Evolutionary conservation across 2,888 invertebrate genomes (phyloP), one percentile per base, ranked within the genome.

Genomic region (Desoria tigrina): DNA sequence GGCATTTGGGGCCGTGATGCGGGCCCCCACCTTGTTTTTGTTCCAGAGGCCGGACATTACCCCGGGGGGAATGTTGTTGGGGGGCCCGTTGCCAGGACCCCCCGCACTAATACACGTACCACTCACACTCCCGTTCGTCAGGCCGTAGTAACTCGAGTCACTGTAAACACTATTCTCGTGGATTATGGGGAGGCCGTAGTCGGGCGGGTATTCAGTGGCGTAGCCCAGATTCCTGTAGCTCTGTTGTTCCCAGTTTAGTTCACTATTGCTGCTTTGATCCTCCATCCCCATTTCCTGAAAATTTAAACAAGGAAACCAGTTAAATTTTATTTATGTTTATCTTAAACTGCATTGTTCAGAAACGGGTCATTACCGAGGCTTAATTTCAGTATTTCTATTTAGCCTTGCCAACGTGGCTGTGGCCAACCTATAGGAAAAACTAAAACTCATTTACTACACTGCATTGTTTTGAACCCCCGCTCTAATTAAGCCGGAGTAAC

Each of bases 31-130:
- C 92, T 92, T 74, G 91, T 84, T 72, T 90, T 90, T 66, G 90
- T 88, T 50, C 92, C 91, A 24, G 91, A 92, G 32, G 90, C 92
- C 78, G 91, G 82, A 65, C 92, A 92, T 68, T 91, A 91, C 71
- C 90, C 74, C 90, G 88, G 80, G 91, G 42, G 55, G 42, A n/a
- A 27, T 32, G n/a, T n/a, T n/a, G n/a, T n/a, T n/a, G n/a, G n/a
- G 26, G 26, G 24, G 50, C 26, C 53, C 27, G n/a, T n/a, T n/a
- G 14, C 27, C 51, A 53, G 7, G 58, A 23, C 58, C 51, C 42
- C 28, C 45, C 27, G 3, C 18, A 54, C 26, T 45, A 37, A n/a
- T 42, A 16, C 7, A 11, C 16, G 28, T 24, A 27, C 42, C 62
- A 28, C 55, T 37, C 2, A 14, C 27, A 23, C 16, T 23, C 14